Base-by-base conservation (phyloP, 2,888 invertebrate genomes). In the Crematogaster levior region DNA sequence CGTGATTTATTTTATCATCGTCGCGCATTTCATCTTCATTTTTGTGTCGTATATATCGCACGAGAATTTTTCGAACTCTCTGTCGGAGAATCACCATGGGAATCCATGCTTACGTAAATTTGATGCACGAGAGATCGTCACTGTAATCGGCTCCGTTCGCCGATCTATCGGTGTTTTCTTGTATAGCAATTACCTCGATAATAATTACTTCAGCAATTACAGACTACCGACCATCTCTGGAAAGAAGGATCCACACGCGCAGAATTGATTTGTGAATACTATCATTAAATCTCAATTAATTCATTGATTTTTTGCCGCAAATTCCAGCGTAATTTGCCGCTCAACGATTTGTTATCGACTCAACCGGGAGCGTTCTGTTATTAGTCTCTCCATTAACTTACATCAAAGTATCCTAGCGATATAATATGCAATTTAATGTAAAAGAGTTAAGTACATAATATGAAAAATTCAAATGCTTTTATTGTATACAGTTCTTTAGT, bases 151-250 rank as follows among this genome's bases (percentile, higher is more conserved):
- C 10, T 12, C 43, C 21, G 58, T 18, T 53, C 53, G 72, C 27
- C 37, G 27, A 63, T 68, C 34, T 30, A 61, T 30, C 27, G 60
- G 30, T 53, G 65, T 83, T 68, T 84, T 82, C 66, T 72, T 58
- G 9, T 6, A 34, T 34, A 21, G 46, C 51, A 21, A 58, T 63
- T 86, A 81, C 7, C 30, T 53, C 77, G 30, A n/a, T 9, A 63
- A 70, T 82, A 88, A 87, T 88, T 82, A 80, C 72, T 68, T 61
- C 68, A 63, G 58, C 82, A 81, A 85, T 85, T 81, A 48, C 74
- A 21, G 15, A 61, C 81, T 83, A 79, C 70, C 83, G 30, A 58
- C 18, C 12, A 4, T 61, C 46, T 46, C 27, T 24, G 34, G 9
- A 18, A 24, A 79, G 27, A 24, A 43, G 27, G 18, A 56, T 56